Evolutionary conservation across 1,140 invertebrate species (phyloP), one percentile per base, ranked within the genome.

Genomic region (Agrilus planipennis): DNA sequence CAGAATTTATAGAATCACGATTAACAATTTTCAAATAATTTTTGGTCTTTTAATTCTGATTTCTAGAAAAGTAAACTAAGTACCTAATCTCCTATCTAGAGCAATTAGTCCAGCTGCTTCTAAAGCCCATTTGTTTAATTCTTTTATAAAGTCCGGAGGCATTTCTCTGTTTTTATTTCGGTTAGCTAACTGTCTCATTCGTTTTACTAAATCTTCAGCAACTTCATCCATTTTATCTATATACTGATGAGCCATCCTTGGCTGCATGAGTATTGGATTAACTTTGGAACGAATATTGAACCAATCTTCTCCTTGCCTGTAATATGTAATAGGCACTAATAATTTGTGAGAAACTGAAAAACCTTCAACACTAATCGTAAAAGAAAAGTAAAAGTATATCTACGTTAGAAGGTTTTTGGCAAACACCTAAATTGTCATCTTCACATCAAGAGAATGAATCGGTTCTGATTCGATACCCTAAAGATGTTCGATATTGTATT

Each of bases 21-120:
- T n/a, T n/a, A n/a, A n/a, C n/a, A n/a, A n/a, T n/a, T n/a, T n/a
- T n/a, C n/a, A n/a, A n/a, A n/a, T n/a, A n/a, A n/a, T n/a, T n/a
- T n/a, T n/a, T n/a, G n/a, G n/a, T n/a, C n/a, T n/a, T n/a, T n/a
- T n/a, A n/a, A n/a, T n/a, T n/a, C n/a, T n/a, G n/a, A n/a, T n/a
- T n/a, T n/a, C n/a, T n/a, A n/a, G n/a, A n/a, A n/a, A n/a, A n/a
- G n/a, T n/a, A n/a, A 21, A 25, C n/a, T 34, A 34, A 15, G 14
- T 45, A 39, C 49, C 75, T 9, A 85, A 57, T 11, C 78, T 64
- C 9, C 66, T 66, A 22, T 84, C 77, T 19, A 86, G 58, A 2
- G 79, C 78, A 1, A 86, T 70, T 4, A 72, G 54, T 1, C 66
- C 72, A 3, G 83, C 76, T 0, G 75, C 77, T 53, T 85, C 81